These are phyloP conservation scores for Folsomia candida DNA, from an alignment of 2,888 invertebrate species.

Conservation along the genomic window DNA sequence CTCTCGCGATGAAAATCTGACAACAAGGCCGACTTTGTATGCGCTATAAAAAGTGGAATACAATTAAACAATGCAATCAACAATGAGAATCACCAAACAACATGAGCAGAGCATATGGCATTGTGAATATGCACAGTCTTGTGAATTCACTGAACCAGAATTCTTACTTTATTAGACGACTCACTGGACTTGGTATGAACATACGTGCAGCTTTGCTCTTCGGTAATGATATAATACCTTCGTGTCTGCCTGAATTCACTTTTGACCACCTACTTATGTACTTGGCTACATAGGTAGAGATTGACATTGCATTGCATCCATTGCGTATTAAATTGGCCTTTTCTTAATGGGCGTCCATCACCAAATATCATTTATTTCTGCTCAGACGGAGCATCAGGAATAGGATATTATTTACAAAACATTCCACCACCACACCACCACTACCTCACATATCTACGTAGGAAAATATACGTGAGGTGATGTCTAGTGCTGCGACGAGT, in stretches of 20 bases:
- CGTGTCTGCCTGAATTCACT: no score
- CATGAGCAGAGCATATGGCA: neutral
- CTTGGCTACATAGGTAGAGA: no score
- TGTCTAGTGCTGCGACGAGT: no score
- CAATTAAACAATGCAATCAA: neutral
- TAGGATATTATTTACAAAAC: neutral
- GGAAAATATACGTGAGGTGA: no score
- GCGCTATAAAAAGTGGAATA: neutral
- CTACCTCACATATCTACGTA: constrained; percentile 4
- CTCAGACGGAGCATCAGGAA: neutral
- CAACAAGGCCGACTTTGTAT: neutral
- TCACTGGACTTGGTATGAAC: neutral
- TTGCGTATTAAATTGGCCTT: neutral
- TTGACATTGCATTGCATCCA: neutral
- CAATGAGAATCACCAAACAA: neutral
- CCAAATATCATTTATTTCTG: neutral
- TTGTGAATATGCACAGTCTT: neutral
- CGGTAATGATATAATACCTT: no score
- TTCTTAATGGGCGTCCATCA: neutral
- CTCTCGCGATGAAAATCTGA: neutral
- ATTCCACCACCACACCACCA: neutral
- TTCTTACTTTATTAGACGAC: neutral
- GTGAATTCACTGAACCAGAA: neutral
- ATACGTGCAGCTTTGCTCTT: no score
- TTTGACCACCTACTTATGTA: neutral